Conservation (phyloP, 2,888 invertebrate genomes). For the Carcina quercana region DNA sequence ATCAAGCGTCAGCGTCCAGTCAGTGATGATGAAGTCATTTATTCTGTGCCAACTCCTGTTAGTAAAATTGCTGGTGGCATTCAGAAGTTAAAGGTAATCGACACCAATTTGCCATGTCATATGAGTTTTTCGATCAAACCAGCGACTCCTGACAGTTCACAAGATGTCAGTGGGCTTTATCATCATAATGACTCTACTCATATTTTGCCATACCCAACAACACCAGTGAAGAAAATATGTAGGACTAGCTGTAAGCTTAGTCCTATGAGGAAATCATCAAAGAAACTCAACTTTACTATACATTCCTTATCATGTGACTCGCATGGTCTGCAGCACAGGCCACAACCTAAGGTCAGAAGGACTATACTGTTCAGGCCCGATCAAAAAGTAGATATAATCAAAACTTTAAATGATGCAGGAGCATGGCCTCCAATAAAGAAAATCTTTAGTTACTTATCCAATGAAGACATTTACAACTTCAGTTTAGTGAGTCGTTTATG, state of each 20-base stretch:
- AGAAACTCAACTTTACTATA: constrained; percentile 48
- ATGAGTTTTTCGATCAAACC: constrained; percentile 1
- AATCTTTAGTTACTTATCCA: constrained; percentile 48
- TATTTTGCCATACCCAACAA: constrained; percentile 46
- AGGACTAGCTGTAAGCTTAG: constrained; percentile 43
- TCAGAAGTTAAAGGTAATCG: constrained; percentile 50
- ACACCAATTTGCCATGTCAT: constrained; percentile 21
- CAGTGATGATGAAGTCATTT: constrained; percentile 29
- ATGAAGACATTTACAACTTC: constrained; percentile 56
- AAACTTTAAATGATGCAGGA: constrained; percentile 33
- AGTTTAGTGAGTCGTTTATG: constrained; percentile 51
- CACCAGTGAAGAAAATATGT: constrained; percentile 52
- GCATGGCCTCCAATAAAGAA: constrained; percentile 45
- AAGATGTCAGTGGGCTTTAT: constrained; percentile 17
- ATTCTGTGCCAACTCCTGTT: constrained; percentile 49
- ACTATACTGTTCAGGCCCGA: constrained; percentile 41
- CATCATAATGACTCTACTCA: constrained; percentile 27
- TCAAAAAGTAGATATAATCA: constrained; percentile 57
- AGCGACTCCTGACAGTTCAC: constrained; percentile 10
- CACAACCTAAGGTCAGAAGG: constrained; percentile 25
- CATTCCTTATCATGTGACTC: constrained; percentile 54
- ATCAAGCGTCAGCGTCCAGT: constrained; percentile 45
- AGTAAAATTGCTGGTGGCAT: constrained; percentile 57
- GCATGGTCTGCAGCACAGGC: constrained; percentile 33
- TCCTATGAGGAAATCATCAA: constrained; percentile 44